Base-by-base conservation (phyloP, 2,113 vertebrate genomes). In the Coregonus clupeaformis region DNA sequence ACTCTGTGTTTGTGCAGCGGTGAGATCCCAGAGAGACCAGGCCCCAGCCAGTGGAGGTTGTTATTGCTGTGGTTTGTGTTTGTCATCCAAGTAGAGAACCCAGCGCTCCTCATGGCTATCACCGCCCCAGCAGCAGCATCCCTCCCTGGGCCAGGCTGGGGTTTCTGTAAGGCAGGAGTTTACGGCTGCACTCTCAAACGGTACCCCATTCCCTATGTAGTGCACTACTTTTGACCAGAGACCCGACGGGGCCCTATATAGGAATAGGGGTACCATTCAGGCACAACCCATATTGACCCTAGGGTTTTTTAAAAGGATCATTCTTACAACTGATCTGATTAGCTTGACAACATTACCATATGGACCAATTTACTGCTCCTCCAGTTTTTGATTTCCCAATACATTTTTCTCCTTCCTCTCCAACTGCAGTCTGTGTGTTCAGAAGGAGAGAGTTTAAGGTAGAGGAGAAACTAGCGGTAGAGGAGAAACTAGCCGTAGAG, bases 271-370 rank as follows among this genome's bases (percentile, higher is more conserved):
- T 1, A 6, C 5, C 6, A 36, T 36, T 7, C 7, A 36, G 6
- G 1, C 32, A 36, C 32, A 36, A 1, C 32, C 1, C 52, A 71
- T 45, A 25, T 36, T 49, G 77, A 59, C 73, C 70, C 45, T 65
- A 14, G 24, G 59, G 59, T 24, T 30, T 72, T 64, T 64, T 64
- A 5, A 18, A 25, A 25, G 29, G 55, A 47, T 4, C 79, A 29
- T 55, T 78, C 25, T 64, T 79, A 86, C 76, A 57, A 71, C 57
- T 71, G 77, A 77, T 77, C 77, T 69, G 70, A 83, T 85, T 79
- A 49, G 29, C 1, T 67, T 75, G 81, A 86, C 82, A 67, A 16
- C 30, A 55, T 80, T 75, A 73, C 84, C 82, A 78, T 81, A 73
- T 79, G 84, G 71, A 72, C 72, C 42, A 25, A 79, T 76, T 74